phyloP scores from a whole-genome alignment of 2,113 vertebrate species.

The Cynocephalus volans region DNA sequence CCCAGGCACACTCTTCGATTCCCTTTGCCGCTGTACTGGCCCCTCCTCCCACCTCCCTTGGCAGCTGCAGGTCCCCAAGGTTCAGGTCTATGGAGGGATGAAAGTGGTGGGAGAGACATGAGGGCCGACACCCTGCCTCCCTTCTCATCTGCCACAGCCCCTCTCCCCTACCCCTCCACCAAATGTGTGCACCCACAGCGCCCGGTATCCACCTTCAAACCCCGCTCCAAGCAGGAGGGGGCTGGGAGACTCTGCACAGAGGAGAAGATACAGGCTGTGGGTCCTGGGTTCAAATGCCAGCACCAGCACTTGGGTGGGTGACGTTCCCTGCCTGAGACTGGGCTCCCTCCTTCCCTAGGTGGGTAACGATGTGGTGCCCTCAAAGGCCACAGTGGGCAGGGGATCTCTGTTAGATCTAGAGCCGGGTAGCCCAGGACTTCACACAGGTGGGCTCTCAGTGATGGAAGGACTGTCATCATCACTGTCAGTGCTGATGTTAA shows the following conservation, averaged over 20 bases:
- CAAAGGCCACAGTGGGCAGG: not conserved
- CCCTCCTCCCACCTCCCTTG: not conserved
- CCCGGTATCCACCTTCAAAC: not conserved
- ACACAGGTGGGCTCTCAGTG: not conserved
- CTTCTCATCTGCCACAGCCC: not conserved
- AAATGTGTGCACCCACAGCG: rapidly evolving
- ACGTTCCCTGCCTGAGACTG: not conserved
- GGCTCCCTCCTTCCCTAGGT: not conserved
- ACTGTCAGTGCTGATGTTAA: rapidly evolving
- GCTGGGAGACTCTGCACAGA: not conserved
- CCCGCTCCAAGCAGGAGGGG: too few species aligned
- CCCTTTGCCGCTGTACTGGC: not conserved
- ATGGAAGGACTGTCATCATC: rapidly evolving
- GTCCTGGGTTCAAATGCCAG: not conserved
- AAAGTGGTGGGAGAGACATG: too few species aligned
- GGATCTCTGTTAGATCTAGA: not conserved
- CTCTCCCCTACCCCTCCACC: rapidly evolving
- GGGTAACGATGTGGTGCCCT: rapidly evolving
- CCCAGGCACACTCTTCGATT: not conserved
- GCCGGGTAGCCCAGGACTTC: not conserved
- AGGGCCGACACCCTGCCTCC: not conserved
- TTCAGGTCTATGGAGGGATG: not conserved
- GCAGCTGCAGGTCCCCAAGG: not conserved
- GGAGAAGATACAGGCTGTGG: not conserved
- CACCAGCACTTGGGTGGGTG: not conserved